Percentiles rank a stretch among this genome's conserved stretches.
Evolutionary conservation across 2,797 vertebrate species (phyloP).

Genomic region (Paedocypris micromegethes): DNA sequence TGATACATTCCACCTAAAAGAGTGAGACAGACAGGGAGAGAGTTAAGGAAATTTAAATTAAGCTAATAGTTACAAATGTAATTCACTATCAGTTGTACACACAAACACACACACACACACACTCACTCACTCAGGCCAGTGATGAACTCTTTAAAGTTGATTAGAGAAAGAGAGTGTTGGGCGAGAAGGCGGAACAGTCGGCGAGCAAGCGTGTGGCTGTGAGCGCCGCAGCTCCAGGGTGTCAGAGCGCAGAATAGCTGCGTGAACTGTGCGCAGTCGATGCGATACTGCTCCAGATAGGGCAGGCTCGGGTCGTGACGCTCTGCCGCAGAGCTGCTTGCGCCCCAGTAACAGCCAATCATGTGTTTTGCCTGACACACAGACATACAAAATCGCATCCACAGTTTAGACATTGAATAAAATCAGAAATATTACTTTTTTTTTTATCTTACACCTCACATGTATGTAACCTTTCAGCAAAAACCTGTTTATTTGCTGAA

Average conservation of each 20-base stretch:
- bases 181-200: conserved; percentile 91
- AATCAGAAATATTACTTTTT: too few species aligned
- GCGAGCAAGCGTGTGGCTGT: conserved; percentile 72
- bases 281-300: conserved; percentile 85
- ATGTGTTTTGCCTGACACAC: conserved; percentile 82
- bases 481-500: too few species aligned
- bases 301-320: conserved; percentile 80
- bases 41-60: too few species aligned
- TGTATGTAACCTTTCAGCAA: too few species aligned
- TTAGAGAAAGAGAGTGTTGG: conserved; percentile 85
- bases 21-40: neutral
- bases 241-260: conserved; percentile 79
- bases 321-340: conserved; percentile 65
- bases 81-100: too few species aligned
- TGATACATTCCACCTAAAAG: conserved; percentile 89
- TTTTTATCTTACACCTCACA: too few species aligned
- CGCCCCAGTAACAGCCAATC: conserved; percentile 93
- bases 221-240: conserved; percentile 82
- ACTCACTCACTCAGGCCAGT: conserved; percentile 81
- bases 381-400: neutral
- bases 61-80: too few species aligned
- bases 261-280: conserved; percentile 78
- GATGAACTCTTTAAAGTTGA: conserved; percentile 98
- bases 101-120: neutral
- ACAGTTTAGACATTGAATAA: neutral